A percentile compares a stretch with the other conserved stretches of the same genome.
phyloP scores from a whole-genome alignment of 2,113 vertebrate species.

The Callocephalon fimbriatum region DNA sequence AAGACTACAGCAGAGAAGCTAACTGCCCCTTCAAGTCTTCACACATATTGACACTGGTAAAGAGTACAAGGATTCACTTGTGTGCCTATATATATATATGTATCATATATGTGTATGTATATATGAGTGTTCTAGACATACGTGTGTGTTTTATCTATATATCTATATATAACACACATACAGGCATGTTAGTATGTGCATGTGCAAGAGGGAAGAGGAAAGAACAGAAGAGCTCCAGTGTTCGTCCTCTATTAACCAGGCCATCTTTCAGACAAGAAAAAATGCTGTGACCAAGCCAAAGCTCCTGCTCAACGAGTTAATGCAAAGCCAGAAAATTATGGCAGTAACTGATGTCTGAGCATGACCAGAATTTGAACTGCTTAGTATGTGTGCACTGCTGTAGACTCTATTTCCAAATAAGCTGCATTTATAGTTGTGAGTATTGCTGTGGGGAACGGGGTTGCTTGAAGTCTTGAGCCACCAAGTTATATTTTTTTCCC shows the following conservation, averaged over 20 bases:
- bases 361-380: constrained; percentile 50
- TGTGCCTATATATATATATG: background rate
- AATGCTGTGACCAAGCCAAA: constrained; percentile 63
- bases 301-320: constrained; percentile 71
- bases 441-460: background rate
- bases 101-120: background rate
- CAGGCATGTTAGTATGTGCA: background rate
- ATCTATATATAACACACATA: background rate
- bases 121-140: background rate
- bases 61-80: background rate
- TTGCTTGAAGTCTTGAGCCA: background rate
- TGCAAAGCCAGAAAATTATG: constrained; percentile 64
- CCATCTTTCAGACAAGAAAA: constrained; percentile 74
- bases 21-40: constrained; percentile 8
- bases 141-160: background rate
- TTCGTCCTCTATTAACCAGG: constrained; percentile 67
- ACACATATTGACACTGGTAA: constrained; percentile 8
- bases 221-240: constrained; percentile 18
- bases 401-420: background rate
- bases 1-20: background rate
- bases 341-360: constrained; percentile 39
- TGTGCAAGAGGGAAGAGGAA: background rate
- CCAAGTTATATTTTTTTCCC: background rate
- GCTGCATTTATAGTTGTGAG: background rate
- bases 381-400: background rate